Evolutionary conservation across 2,797 vertebrate genomes (phyloP).

Genomic region (Siniperca scherzeri): DNA sequence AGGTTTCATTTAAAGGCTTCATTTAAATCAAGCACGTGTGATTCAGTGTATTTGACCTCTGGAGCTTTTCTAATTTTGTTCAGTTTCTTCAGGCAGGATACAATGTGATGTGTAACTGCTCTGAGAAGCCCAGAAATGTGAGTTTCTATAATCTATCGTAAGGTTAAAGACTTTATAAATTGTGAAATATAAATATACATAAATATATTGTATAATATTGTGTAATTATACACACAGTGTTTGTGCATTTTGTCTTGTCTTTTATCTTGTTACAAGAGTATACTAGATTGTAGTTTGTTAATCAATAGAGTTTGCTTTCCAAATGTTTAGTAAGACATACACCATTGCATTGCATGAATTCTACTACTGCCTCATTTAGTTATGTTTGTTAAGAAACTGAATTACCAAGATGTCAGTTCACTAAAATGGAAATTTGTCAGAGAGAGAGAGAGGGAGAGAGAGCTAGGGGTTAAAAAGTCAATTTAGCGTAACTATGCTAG

Average conservation of each 20-base stretch:
- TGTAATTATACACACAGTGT: no score
- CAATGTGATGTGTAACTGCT: not conserved
- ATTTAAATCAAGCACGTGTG: not conserved
- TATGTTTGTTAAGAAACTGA: not conserved
- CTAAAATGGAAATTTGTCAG: not conserved
- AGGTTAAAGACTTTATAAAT: not conserved
- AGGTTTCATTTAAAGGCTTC: conserved; percentile 7
- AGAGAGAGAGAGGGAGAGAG: not conserved
- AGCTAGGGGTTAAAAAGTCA: not conserved
- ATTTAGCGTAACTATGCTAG: not conserved
- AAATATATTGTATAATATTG: no score
- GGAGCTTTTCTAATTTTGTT: not conserved
- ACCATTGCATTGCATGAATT: no score
- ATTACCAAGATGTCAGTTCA: not conserved
- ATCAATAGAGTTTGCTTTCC: not conserved
- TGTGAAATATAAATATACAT: no score
- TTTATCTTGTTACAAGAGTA: not conserved
- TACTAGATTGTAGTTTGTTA: not conserved
- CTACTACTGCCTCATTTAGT: not conserved
- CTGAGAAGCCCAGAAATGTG: not conserved
- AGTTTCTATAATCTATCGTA: not conserved
- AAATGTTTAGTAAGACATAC: not conserved
- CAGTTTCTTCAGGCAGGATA: not conserved
- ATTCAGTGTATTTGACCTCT: not conserved
- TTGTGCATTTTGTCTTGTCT: no score